These are phyloP conservation scores for Eulacestoma nigropectus DNA, from an alignment of 2,113 vertebrate species.

Conservation along the genomic window DNA sequence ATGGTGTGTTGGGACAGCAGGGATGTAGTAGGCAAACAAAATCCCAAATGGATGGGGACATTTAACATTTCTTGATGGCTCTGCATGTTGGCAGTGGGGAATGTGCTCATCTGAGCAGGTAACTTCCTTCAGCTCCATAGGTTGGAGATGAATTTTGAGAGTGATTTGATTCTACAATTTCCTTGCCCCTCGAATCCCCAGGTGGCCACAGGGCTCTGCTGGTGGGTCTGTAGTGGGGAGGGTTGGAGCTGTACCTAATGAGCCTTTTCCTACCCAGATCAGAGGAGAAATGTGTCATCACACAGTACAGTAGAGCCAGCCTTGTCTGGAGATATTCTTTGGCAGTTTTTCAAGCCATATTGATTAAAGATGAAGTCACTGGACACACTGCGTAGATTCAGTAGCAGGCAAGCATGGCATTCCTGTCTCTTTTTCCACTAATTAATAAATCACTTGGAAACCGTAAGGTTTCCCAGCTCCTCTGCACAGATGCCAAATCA, in stretches of 20 bases:
- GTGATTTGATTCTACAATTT: not conserved
- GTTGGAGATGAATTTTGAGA: not conserved
- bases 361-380: slow-evolving; percentile 19
- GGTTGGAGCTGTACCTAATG: not conserved
- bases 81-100: not conserved
- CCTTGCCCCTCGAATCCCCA: not conserved
- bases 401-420: not conserved
- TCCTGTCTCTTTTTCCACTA: not conserved
- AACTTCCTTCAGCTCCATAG: not conserved
- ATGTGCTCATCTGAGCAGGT: not conserved
- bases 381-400: not conserved
- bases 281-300: not conserved
- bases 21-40: not conserved
- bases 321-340: not conserved
- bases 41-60: not conserved
- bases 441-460: slow-evolving; percentile 20
- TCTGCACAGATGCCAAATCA: not conserved
- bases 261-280: fast-evolving
- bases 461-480: not conserved
- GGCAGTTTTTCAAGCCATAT: not conserved
- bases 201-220: not conserved
- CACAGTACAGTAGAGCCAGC: not conserved
- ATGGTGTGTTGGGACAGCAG: not conserved
- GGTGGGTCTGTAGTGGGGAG: not conserved
- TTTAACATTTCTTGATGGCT: not conserved